Percentiles rank a stretch among this genome's conserved stretches.
Conservation (phyloP, 2,113 vertebrate genomes). For the Recurvirostra avosetta region DNA sequence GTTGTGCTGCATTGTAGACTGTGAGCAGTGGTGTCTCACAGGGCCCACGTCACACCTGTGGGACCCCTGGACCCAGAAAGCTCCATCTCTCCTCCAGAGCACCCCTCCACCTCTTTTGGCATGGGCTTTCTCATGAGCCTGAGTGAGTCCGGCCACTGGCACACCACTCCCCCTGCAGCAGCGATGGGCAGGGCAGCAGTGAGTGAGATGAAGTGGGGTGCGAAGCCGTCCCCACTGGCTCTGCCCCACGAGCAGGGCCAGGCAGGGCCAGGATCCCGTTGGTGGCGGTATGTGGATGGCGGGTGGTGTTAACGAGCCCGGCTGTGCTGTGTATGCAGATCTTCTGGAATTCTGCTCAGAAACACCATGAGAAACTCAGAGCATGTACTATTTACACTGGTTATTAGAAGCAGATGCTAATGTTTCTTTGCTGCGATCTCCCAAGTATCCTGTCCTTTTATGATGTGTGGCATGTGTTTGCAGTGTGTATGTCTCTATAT, state of each 20-base stretch:
- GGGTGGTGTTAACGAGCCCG: neutral
- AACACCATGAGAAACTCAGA: constrained; percentile 63
- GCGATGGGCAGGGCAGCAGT: neutral
- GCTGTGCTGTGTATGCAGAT: constrained; percentile 17
- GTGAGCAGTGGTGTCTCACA: neutral
- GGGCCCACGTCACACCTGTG: accelerated
- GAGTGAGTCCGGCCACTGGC: neutral
- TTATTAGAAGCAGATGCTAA: constrained; percentile 68
- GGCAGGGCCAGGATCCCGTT: neutral
- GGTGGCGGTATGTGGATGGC: accelerated
- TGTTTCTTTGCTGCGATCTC: constrained; percentile 62
- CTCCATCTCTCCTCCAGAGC: neutral
- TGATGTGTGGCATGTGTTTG: constrained; percentile 74
- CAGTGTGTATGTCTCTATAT: constrained; percentile 66
- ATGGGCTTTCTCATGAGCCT: neutral
- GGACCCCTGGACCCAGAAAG: neutral
- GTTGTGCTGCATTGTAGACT: neutral
- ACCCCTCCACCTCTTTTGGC: neutral
- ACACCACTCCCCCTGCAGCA: neutral
- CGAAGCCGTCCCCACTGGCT: neutral
- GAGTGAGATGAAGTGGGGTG: neutral
- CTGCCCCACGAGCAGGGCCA: neutral
- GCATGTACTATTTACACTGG: constrained; percentile 54
- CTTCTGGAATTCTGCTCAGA: constrained; percentile 45
- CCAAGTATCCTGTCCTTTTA: constrained; percentile 73